Evolutionary conservation across 2,888 invertebrate genomes (phyloP).

Genomic region (Nymphalis polychloros): DNA sequence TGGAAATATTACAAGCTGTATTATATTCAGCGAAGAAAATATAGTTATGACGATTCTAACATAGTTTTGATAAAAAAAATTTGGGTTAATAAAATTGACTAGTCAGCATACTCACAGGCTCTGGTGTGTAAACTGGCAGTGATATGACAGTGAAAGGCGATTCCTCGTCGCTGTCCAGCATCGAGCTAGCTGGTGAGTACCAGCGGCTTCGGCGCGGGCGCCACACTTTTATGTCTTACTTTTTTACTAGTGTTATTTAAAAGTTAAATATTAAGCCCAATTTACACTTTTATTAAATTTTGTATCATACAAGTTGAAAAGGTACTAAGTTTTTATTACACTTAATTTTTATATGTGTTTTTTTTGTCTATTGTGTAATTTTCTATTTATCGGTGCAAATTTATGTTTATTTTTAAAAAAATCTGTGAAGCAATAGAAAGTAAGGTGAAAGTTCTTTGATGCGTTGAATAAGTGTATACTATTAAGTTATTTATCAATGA

Average conservation of each 20-base stretch:
- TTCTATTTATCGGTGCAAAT: background rate
- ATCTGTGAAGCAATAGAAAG: background rate
- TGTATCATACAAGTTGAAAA: background rate
- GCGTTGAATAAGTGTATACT: background rate
- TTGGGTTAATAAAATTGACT: background rate
- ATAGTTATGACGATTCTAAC: too few species aligned
- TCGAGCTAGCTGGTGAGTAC: conserved; percentile 70
- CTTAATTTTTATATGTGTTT: background rate
- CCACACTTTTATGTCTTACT: conserved; percentile 64
- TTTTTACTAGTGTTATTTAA: conserved; percentile 9
- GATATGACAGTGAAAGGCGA: conserved; percentile 85
- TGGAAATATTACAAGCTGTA: too few species aligned
- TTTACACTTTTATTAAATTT: background rate
- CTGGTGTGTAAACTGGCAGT: conserved; percentile 83
- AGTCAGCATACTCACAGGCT: conserved; percentile 61
- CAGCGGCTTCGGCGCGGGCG: conserved; percentile 73
- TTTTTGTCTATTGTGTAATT: too few species aligned
- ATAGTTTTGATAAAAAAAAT: too few species aligned
- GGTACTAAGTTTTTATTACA: background rate
- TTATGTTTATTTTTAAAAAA: background rate
- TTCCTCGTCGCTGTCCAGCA: conserved; percentile 85
- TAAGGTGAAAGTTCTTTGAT: background rate
- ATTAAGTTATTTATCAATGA: conserved; percentile 1
- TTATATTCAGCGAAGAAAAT: too few species aligned
- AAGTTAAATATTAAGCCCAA: background rate